These are phyloP conservation scores for Saccostrea echinata DNA, from an alignment of 1,140 invertebrate genomes.

Conservation along the genomic window DNA sequence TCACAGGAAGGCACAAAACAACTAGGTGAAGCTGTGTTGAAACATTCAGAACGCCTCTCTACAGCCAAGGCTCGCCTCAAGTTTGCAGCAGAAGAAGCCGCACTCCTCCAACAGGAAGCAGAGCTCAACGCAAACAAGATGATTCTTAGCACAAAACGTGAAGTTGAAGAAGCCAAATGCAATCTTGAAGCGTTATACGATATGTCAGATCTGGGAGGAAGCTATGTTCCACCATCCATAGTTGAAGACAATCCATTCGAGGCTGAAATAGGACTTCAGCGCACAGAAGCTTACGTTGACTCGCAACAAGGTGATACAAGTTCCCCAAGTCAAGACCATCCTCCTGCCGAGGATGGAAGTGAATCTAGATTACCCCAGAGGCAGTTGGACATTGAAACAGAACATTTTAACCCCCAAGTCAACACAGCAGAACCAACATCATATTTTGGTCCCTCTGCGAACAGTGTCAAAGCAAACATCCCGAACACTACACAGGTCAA, in stretches of 20 bases:
- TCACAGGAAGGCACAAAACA: background rate
- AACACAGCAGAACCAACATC: background rate
- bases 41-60: background rate
- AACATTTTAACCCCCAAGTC: no score
- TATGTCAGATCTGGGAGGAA: background rate
- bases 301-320: background rate
- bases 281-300: background rate
- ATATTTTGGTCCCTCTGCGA: background rate
- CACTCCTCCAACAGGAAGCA: conserved; percentile 17
- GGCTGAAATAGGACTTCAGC: background rate
- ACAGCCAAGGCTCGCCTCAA: conserved; percentile 42
- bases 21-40: background rate
- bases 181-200: conserved; percentile 18
- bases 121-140: conserved; percentile 20
- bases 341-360: background rate
- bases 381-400: background rate
- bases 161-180: conserved; percentile 25
- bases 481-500: background rate
- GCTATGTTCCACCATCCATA: background rate
- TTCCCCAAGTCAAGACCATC: background rate
- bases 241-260: background rate
- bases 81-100: conserved; percentile 27
- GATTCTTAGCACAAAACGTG: background rate
- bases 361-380: no score
- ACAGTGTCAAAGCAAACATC: background rate